Conservation (phyloP, 2,888 invertebrate species). For the Kryphioiulus occultus region DNA sequence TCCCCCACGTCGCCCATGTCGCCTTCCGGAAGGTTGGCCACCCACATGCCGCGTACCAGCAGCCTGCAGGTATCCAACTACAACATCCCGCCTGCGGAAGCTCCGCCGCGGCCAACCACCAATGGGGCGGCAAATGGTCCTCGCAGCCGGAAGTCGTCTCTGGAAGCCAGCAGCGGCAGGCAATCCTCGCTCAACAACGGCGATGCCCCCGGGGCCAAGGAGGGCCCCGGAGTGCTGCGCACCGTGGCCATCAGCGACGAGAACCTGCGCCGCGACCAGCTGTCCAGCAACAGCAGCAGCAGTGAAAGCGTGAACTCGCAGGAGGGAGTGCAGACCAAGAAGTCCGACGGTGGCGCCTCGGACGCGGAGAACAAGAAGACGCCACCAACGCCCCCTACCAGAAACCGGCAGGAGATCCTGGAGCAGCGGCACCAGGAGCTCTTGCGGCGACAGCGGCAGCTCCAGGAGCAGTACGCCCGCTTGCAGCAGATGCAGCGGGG, state of each 20-base stretch:
- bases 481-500: conserved; percentile 82
- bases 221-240: conserved; percentile 55
- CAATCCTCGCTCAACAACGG: conserved; percentile 47
- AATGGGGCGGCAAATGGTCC: conserved; percentile 48
- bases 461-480: conserved; percentile 90
- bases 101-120: conserved; percentile 66
- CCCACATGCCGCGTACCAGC: conserved; percentile 43
- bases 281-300: conserved; percentile 74
- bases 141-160: conserved; percentile 56
- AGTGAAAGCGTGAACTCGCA: conserved; percentile 79
- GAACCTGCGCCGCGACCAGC: conserved; percentile 59
- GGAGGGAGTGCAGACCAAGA: conserved; percentile 67
- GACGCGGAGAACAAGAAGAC: conserved; percentile 52
- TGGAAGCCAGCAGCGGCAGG: conserved; percentile 55
- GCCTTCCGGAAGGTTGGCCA: conserved; percentile 55
- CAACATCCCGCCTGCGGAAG: background rate
- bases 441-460: conserved; percentile 82
- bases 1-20: conserved; percentile 78
- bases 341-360: conserved; percentile 51
- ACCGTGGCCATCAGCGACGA: conserved; percentile 57
- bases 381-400: conserved; percentile 56
- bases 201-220: conserved; percentile 52
- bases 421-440: conserved; percentile 90
- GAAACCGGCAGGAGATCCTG: conserved; percentile 64
- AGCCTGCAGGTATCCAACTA: conserved; percentile 43